Evolutionary conservation across 2,113 vertebrate genomes (phyloP).

Genomic region (Phyllopteryx taeniolatus): DNA sequence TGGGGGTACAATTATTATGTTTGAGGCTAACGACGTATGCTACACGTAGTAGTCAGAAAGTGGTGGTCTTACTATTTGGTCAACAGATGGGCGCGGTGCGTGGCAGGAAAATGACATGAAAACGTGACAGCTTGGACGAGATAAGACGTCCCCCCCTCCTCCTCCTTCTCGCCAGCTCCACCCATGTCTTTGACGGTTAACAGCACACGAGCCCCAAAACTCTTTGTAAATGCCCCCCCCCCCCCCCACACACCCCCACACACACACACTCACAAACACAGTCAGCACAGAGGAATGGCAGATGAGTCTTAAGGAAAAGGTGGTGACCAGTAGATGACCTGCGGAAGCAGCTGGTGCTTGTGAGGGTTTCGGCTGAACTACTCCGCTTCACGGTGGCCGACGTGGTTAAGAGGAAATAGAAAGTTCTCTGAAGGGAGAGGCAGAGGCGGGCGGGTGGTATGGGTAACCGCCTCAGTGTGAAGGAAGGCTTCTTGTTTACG

Average conservation of each 20-base stretch:
- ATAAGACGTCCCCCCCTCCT: background rate
- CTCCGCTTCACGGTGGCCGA: conserved; percentile 57
- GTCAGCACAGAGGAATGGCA: conserved; percentile 42
- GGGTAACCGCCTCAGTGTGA: conserved; percentile 23
- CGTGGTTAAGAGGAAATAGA: conserved; percentile 46
- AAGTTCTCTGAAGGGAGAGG: conserved; percentile 31
- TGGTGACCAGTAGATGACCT: conserved; percentile 49
- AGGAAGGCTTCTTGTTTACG: conserved; percentile 56
- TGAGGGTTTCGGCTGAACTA: conserved; percentile 30
- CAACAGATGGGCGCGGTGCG: conserved; percentile 6
- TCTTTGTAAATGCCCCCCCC: conserved; percentile 17
- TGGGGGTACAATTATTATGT: background rate
- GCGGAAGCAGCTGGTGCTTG: conserved; percentile 35
- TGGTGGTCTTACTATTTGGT: background rate
- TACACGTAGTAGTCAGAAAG: background rate
- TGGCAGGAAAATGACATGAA: conserved; percentile 23
- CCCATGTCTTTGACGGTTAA: conserved; percentile 31
- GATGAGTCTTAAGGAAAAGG: conserved; percentile 39
- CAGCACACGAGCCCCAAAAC: background rate
- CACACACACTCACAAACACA: conserved; percentile 4
- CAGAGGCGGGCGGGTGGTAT: background rate
- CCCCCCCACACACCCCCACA: background rate
- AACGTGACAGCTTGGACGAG: conserved; percentile 6
- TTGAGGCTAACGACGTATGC: background rate
- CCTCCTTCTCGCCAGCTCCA: conserved; percentile 12